phyloP scores from a whole-genome alignment of 2,113 vertebrate genomes.

The Sinocyclocheilus maitianheensis region DNA sequence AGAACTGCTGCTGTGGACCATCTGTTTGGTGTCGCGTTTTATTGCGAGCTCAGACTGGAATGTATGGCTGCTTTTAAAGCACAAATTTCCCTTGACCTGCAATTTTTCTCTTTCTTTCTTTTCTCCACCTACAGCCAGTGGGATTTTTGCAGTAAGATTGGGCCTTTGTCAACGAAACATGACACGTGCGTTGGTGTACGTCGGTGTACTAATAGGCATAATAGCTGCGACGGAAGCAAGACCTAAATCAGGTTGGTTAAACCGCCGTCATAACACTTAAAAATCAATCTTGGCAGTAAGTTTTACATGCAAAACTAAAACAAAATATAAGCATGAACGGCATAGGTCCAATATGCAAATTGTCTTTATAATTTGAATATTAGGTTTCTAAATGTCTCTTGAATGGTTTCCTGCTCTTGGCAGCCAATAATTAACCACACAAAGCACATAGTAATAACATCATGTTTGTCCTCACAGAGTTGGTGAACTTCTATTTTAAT shows the following conservation, averaged over 20 bases:
- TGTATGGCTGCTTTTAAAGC: conserved; percentile 63
- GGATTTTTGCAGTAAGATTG: conserved; percentile 9
- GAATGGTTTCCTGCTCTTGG: background rate
- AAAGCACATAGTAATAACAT: background rate
- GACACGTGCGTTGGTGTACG: conserved; percentile 62
- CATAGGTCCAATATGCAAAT: background rate
- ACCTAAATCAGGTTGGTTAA: conserved; percentile 70
- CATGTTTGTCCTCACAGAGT: background rate
- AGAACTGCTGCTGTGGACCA: conserved; percentile 58
- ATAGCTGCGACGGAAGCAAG: conserved; percentile 69
- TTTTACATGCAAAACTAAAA: background rate
- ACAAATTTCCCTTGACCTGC: conserved; percentile 50
- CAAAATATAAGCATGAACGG: background rate
- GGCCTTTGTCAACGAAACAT: conserved; percentile 62
- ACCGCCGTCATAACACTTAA: background rate
- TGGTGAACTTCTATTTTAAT: background rate
- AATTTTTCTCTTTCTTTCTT: conserved; percentile 47
- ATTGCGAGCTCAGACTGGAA: conserved; percentile 70
- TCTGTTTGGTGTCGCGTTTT: conserved; percentile 70
- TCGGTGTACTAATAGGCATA: conserved; percentile 73
- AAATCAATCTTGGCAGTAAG: background rate
- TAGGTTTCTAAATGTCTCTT: background rate
- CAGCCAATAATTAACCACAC: background rate
- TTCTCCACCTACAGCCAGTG: conserved; percentile 17
- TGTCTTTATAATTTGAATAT: background rate